Percentiles rank a stretch among this genome's conserved stretches.
Conservation (phyloP, 1,140 invertebrate genomes). For the Tetraneura akinire region DNA sequence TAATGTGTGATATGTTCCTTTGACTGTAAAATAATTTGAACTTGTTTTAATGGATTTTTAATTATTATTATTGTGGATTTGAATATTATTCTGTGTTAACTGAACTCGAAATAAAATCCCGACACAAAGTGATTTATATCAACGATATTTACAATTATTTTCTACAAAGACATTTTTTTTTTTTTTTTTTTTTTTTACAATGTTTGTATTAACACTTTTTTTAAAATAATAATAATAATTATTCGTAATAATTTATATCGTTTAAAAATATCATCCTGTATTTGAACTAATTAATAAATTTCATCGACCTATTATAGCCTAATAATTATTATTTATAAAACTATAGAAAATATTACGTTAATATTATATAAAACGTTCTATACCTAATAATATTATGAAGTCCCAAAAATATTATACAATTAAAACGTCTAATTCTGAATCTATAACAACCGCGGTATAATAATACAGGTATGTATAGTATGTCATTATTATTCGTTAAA, state of each 20-base stretch:
- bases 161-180: no score
- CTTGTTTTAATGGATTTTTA: not conserved
- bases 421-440: not conserved
- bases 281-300: not conserved
- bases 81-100: no score
- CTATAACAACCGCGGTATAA: not conserved
- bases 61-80: no score
- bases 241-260: no score
- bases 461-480: no score
- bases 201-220: no score
- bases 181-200: no score
- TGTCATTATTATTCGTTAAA: not conserved
- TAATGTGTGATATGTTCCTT: constrained; percentile 29
- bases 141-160: no score
- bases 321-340: not conserved
- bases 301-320: not conserved
- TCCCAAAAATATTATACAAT: constrained; percentile 2
- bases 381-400: not conserved
- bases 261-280: constrained; percentile 8
- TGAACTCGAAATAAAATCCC: no score
- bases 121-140: no score
- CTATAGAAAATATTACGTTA: no score
- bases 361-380: not conserved
- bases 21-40: not conserved
- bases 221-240: no score